These are phyloP conservation scores for Ctenicera cuprea DNA, from an alignment of 2,888 invertebrate genomes.

Conservation along the genomic window DNA sequence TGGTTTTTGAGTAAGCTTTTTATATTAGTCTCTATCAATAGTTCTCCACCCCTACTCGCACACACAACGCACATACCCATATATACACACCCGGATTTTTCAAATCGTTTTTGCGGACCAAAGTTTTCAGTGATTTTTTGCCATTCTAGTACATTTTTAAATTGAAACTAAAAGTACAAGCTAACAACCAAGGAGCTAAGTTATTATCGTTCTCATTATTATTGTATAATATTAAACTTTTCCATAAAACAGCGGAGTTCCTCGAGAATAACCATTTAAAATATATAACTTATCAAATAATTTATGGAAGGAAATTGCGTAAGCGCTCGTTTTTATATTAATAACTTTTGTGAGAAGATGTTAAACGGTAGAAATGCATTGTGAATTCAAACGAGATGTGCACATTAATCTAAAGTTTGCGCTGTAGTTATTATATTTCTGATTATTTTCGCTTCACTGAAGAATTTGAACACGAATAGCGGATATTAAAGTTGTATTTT, in stretches of 20 bases:
- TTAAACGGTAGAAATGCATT: slow-evolving; percentile 9
- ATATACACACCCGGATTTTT: no score
- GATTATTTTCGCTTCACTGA: slow-evolving; percentile 14
- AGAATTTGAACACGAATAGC: slow-evolving; percentile 6
- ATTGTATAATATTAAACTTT: no score
- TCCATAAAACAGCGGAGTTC: background rate
- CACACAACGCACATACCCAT: no score
- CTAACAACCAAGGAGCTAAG: no score
- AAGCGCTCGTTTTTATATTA: background rate
- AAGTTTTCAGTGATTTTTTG: no score
- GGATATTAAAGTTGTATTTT: slow-evolving; percentile 19
- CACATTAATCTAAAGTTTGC: slow-evolving; percentile 24
- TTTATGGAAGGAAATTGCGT: slow-evolving; percentile 13
- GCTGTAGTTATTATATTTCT: slow-evolving; percentile 16
- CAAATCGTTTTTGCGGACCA: no score
- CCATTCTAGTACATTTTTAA: no score
- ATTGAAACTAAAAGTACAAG: no score
- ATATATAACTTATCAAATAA: slow-evolving; percentile 1
- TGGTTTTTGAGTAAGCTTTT: no score
- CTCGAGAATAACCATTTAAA: background rate
- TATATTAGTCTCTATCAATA: no score
- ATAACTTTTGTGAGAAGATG: slow-evolving; percentile 3
- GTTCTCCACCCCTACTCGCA: no score
- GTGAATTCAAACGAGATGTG: slow-evolving; percentile 1
- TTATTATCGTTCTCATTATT: no score